Evolutionary conservation across 92 coral and sea anemone species (phyloP).

Genomic region (Porites evermanni): DNA sequence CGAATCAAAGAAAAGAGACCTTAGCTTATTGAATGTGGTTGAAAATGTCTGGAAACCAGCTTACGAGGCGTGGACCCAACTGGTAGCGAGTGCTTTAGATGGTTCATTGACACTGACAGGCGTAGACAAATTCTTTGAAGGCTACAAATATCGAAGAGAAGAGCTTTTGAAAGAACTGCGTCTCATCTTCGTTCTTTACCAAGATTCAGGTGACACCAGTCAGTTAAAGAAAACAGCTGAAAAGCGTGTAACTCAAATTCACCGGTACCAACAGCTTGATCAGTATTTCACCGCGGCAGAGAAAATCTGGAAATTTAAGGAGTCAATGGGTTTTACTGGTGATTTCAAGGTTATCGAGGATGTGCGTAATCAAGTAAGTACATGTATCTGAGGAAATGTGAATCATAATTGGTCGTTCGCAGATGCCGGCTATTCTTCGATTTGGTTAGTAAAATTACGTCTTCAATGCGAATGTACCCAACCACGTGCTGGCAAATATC

Average conservation of each 20-base stretch:
- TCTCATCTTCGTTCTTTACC: slow-evolving; percentile 15
- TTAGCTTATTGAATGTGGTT: slow-evolving; percentile 55
- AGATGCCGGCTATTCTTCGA: no score
- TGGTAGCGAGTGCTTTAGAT: slow-evolving; percentile 1
- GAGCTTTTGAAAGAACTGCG: slow-evolving; percentile 61
- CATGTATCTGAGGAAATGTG: background rate
- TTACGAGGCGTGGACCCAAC: slow-evolving; percentile 27
- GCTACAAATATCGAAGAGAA: background rate
- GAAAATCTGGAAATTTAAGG: slow-evolving; percentile 68
- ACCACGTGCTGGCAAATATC: no score
- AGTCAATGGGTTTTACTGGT: slow-evolving; percentile 72
- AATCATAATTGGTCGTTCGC: no score
- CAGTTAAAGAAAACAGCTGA: background rate
- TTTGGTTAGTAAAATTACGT: no score
- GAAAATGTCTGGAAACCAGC: slow-evolving; percentile 66
- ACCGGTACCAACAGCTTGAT: slow-evolving; percentile 61
- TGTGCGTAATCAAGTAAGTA: slow-evolving; percentile 56
- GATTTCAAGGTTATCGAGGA: slow-evolving; percentile 75
- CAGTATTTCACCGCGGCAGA: slow-evolving; percentile 64
- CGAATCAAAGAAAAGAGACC: slow-evolving; percentile 20
- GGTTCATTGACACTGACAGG: slow-evolving; percentile 53
- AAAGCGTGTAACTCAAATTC: slow-evolving; percentile 53
- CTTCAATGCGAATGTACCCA: no score
- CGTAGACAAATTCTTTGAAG: slow-evolving; percentile 57
- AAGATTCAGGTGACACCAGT: background rate